Percentiles rank a stretch among this genome's conserved stretches.
Conservation (phyloP, 2,888 invertebrate genomes). For the Cyclophora punctaria region DNA sequence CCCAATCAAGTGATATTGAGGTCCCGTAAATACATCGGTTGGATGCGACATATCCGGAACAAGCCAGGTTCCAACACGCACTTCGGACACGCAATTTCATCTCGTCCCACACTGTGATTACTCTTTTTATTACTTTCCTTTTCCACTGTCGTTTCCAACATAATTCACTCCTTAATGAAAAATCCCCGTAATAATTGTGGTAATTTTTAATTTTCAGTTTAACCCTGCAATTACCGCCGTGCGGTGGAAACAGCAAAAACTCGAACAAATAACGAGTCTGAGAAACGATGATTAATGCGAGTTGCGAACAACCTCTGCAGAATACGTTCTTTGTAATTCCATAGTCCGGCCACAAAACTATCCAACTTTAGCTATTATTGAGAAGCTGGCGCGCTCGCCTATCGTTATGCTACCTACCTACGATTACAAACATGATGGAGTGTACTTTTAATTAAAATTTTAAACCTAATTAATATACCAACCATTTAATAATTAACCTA, state of each 20-base stretch:
- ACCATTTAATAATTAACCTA: no score
- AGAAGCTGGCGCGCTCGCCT: constrained; percentile 4
- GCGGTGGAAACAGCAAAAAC: constrained; percentile 4
- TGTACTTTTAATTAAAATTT: no score
- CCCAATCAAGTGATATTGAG: constrained; percentile 39
- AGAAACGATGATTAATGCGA: constrained; percentile 21
- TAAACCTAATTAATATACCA: no score
- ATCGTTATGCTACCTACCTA: no score
- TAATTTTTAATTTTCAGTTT: constrained; percentile 17
- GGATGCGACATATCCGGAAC: constrained; percentile 32
- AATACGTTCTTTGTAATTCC: constrained; percentile 8
- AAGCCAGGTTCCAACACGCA: neutral
- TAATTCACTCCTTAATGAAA: constrained; percentile 21
- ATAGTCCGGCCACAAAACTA: constrained; percentile 6
- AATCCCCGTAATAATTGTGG: constrained; percentile 1
- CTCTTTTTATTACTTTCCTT: constrained; percentile 40
- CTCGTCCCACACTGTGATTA: constrained; percentile 6
- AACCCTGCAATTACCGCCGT: constrained; percentile 8
- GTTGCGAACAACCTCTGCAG: constrained; percentile 7
- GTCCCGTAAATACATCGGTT: constrained; percentile 36
- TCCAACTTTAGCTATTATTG: constrained; percentile 14
- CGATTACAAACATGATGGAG: no score
- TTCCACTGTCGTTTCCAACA: constrained; percentile 24
- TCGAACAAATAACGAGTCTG: constrained; percentile 3
- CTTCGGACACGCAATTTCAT: neutral